These are phyloP conservation scores for Bombus balteatus DNA, from an alignment of 1,140 invertebrate species.

Conservation along the genomic window DNA sequence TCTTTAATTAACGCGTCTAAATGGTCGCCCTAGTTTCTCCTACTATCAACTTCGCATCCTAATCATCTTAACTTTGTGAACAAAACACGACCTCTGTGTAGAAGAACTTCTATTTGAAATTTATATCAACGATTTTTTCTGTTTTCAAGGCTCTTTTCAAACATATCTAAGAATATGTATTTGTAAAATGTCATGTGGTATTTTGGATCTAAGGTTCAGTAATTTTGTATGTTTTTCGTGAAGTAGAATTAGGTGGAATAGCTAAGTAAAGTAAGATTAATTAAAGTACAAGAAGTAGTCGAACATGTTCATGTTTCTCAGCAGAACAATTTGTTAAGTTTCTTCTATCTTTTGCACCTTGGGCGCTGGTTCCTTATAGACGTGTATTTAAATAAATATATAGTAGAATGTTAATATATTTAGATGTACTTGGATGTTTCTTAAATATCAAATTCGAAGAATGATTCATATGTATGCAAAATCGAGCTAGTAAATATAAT, in stretches of 20 bases:
- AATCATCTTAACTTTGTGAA: not conserved
- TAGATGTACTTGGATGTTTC: too few species aligned
- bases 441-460: too few species aligned
- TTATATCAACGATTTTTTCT: too few species aligned
- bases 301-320: not conserved
- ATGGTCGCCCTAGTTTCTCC: conserved; percentile 10
- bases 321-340: not conserved
- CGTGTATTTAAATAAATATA: too few species aligned
- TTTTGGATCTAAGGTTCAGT: not conserved
- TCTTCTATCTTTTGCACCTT: not conserved
- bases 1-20: conserved; percentile 35
- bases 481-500: too few species aligned
- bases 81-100: not conserved
- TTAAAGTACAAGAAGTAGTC: not conserved
- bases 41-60: too few species aligned
- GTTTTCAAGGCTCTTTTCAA: not conserved
- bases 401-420: too few species aligned
- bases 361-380: too few species aligned
- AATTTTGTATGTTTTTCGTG: not conserved
- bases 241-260: not conserved
- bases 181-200: not conserved
- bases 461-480: too few species aligned
- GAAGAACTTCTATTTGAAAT: not conserved
- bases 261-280: not conserved
- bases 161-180: not conserved